Evolutionary conservation across 2,113 vertebrate species (phyloP).

Genomic region (Athene cunicularia): DNA sequence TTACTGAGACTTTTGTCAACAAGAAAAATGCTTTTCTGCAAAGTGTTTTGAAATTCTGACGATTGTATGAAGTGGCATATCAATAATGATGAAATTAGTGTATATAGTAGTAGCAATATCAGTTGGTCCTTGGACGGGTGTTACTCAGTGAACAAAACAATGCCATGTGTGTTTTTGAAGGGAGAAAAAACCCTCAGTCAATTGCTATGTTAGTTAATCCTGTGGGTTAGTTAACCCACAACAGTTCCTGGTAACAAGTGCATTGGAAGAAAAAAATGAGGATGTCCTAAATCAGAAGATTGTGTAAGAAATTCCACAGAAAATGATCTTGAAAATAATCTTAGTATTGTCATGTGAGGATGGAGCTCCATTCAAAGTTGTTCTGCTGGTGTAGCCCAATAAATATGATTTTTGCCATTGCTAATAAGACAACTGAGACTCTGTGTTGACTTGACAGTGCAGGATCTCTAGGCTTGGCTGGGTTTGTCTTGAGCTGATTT

Average conservation of each 20-base stretch:
- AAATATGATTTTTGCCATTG: not conserved
- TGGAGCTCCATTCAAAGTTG: not conserved
- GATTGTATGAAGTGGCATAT: not conserved
- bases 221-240: not conserved
- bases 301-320: not conserved
- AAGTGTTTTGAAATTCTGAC: not conserved
- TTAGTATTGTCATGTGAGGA: not conserved
- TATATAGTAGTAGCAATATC: not conserved
- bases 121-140: not conserved
- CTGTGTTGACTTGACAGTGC: not conserved
- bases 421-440: not conserved
- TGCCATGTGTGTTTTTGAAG: not conserved
- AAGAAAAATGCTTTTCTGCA: not conserved
- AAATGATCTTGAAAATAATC: not conserved
- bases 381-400: not conserved
- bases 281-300: not conserved
- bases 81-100: not conserved
- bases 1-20: not conserved
- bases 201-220: not conserved
- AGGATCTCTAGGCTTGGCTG: not conserved
- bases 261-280: not conserved
- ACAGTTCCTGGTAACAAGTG: not conserved
- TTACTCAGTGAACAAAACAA: not conserved
- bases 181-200: rapidly evolving
- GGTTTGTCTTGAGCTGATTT: not conserved